Percentiles rank a stretch among this genome's conserved stretches.
These are phyloP conservation scores for Halcyon chelicuti DNA, from an alignment of 2,797 vertebrate genomes.

Conservation along the genomic window DNA sequence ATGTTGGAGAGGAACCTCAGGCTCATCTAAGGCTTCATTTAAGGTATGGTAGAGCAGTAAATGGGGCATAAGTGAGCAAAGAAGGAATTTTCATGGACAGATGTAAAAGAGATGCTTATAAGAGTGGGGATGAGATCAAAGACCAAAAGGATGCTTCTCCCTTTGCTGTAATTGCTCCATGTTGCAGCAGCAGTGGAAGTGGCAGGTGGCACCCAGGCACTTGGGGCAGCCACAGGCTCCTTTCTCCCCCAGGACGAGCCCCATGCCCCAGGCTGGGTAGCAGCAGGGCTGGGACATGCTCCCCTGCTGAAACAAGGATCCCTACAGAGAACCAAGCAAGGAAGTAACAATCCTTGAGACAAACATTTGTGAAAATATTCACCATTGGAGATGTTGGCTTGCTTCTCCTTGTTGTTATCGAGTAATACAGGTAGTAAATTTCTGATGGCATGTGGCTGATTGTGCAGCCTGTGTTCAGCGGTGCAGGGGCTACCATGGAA, in stretches of 20 bases:
- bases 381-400: not conserved
- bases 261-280: fast-evolving
- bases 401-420: too few species aligned
- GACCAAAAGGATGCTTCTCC: not conserved
- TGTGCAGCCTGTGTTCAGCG: too few species aligned
- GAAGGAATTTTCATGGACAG: not conserved
- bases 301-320: not conserved
- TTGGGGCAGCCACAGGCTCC: not conserved
- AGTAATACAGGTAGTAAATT: too few species aligned
- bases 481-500: too few species aligned
- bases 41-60: not conserved
- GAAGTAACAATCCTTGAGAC: not conserved
- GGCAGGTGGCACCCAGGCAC: not conserved
- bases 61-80: not conserved
- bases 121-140: too few species aligned
- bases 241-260: not conserved
- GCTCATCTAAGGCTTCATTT: not conserved
- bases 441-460: too few species aligned
- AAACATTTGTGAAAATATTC: not conserved
- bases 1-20: not conserved
- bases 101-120: not conserved
- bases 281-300: not conserved
- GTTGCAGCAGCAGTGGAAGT: not conserved
- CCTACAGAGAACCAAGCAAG: not conserved
- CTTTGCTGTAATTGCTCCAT: not conserved